Conservation (phyloP, 2,888 invertebrate species). For the Patella pellucida region DNA sequence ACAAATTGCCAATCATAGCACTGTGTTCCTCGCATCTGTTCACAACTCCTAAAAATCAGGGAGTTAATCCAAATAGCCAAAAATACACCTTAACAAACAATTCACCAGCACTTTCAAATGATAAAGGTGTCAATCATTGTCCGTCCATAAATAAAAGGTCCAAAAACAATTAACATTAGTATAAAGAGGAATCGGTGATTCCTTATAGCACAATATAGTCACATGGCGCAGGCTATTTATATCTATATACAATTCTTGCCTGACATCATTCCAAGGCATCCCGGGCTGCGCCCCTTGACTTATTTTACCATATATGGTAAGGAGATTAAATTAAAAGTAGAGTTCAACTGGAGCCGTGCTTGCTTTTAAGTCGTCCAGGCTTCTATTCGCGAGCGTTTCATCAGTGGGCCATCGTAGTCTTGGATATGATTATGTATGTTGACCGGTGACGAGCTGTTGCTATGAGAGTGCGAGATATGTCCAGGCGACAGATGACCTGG, state of each 20-base stretch:
- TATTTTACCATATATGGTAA: constrained; percentile 3
- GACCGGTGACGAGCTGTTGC: constrained; percentile 38
- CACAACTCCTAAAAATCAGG: no score
- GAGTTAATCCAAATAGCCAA: no score
- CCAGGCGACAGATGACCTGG: constrained; percentile 64
- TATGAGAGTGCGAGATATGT: constrained; percentile 55
- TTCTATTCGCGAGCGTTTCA: constrained; percentile 91
- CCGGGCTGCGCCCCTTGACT: not conserved
- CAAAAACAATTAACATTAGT: constrained; percentile 3
- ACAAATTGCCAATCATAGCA: not conserved
- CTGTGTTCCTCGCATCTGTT: not conserved
- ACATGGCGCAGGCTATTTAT: constrained; percentile 5
- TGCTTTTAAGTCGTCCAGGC: constrained; percentile 78
- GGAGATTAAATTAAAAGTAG: not conserved
- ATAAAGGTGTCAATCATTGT: no score
- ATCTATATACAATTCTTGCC: constrained; percentile 2
- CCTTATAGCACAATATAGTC: constrained; percentile 4
- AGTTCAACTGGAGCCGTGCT: not conserved
- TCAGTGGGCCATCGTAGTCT: constrained; percentile 70
- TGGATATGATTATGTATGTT: constrained; percentile 43
- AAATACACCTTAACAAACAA: no score
- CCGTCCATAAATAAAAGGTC: not conserved
- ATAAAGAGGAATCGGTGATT: not conserved
- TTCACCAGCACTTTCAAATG: no score
- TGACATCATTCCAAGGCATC: not conserved